A percentile compares a stretch with the other conserved stretches of the same genome.
Evolutionary conservation across 2,113 vertebrate genomes (phyloP).

Genomic region (Cichladusa arquata): DNA sequence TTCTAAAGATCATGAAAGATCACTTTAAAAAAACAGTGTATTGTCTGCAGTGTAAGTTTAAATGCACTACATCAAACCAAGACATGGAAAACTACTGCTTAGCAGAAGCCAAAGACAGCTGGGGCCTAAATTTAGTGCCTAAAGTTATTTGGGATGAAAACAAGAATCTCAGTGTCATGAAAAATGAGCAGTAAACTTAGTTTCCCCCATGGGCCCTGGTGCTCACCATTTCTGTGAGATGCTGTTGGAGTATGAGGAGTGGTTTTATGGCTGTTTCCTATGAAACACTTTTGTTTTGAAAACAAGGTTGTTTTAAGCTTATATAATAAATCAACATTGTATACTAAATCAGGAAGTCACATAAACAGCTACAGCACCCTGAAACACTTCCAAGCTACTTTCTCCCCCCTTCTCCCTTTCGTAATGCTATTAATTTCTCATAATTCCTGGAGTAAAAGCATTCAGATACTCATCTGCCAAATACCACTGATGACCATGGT

Average conservation of each 20-base stretch:
- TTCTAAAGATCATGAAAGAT: background rate
- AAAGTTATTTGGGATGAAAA: background rate
- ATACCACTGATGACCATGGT: background rate
- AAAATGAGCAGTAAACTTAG: slow-evolving; percentile 9
- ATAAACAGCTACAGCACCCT: background rate
- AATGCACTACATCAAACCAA: background rate
- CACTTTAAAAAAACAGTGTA: background rate
- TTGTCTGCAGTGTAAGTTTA: background rate
- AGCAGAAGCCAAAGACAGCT: slow-evolving; percentile 10
- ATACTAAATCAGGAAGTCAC: background rate
- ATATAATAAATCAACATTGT: background rate
- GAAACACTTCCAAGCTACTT: background rate
- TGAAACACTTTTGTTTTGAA: slow-evolving; percentile 20
- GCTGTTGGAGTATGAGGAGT: background rate
- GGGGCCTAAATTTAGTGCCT: background rate
- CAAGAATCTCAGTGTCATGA: background rate
- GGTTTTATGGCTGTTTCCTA: background rate
- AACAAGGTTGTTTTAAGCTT: slow-evolving; percentile 4
- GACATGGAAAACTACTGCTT: slow-evolving; percentile 4
- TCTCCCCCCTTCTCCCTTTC: background rate
- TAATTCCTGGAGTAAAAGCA: background rate
- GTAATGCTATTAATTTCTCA: background rate
- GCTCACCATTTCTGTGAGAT: background rate
- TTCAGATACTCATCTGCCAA: background rate
- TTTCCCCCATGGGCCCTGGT: background rate